A percentile compares a stretch with the other conserved stretches of the same genome.
phyloP scores from a whole-genome alignment of 2,113 vertebrate species.

The Microcebus ravelobensis region DNA sequence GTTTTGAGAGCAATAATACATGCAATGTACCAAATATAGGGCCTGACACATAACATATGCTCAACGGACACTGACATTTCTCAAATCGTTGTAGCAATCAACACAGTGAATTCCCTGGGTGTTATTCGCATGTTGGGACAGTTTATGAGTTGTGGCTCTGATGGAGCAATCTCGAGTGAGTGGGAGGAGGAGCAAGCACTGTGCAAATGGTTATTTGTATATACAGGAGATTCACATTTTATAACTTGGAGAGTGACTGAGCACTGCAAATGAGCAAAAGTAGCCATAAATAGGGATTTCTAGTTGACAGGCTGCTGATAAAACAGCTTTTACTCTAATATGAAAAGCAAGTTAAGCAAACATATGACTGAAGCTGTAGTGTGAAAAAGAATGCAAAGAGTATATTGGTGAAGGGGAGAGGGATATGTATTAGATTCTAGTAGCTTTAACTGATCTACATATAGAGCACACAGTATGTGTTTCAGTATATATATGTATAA shows the following conservation, averaged over 20 bases:
- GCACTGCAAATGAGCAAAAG: constrained; percentile 35
- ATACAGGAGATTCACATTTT: constrained; percentile 16
- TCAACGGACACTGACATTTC: background rate
- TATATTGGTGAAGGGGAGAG: background rate
- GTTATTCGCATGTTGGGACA: background rate
- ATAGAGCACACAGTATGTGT: background rate
- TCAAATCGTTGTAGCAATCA: background rate
- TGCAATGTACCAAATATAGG: background rate
- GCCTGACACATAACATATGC: background rate
- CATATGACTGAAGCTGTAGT: constrained; percentile 43
- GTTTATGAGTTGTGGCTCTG: background rate
- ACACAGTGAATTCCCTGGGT: background rate
- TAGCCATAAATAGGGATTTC: constrained; percentile 53
- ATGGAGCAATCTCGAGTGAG: background rate
- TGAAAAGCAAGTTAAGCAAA: constrained; percentile 56
- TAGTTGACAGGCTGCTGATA: constrained; percentile 50
- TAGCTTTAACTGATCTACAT: background rate
- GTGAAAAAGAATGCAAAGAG: background rate
- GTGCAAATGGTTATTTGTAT: background rate
- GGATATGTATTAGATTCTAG: background rate
- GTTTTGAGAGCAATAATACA: background rate
- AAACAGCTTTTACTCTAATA: constrained; percentile 63
- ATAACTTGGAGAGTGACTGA: constrained; percentile 5
- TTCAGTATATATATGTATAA: background rate
- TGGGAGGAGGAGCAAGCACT: background rate